These are phyloP conservation scores for Hassar affinis DNA, from an alignment of 2,113 vertebrate species.

Conservation along the genomic window DNA sequence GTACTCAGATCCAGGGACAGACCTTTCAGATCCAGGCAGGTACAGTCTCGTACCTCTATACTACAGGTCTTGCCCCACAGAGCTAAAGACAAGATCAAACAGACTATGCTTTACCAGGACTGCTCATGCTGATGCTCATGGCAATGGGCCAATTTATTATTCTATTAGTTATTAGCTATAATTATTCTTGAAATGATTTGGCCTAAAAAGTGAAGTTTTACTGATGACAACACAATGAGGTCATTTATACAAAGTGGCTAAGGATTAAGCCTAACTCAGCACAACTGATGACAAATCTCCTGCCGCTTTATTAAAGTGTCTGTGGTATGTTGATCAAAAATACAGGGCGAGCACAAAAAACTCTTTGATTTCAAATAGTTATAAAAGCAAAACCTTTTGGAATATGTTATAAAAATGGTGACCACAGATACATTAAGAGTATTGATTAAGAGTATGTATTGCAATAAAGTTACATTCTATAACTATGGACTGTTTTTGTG, in stretches of 20 bases:
- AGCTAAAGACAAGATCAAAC: constrained; percentile 32
- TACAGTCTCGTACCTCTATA: constrained; percentile 73
- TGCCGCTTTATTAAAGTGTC: background rate
- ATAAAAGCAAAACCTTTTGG: too few relatives aligned
- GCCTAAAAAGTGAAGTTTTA: background rate
- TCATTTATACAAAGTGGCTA: background rate
- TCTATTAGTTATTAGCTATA: background rate
- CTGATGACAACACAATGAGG: background rate
- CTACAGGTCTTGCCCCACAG: constrained; percentile 64
- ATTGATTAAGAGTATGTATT: too few relatives aligned
- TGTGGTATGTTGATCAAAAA: background rate
- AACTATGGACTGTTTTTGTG: too few relatives aligned
- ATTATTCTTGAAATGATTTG: background rate
- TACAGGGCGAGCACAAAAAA: too few relatives aligned
- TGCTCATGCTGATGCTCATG: background rate
- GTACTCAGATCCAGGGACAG: constrained; percentile 72
- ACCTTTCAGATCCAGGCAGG: constrained; percentile 79
- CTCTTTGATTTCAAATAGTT: too few relatives aligned
- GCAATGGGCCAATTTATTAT: background rate
- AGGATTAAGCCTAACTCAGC: background rate
- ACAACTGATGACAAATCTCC: background rate
- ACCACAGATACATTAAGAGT: too few relatives aligned
- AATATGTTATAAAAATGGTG: too few relatives aligned
- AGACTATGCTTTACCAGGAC: background rate
- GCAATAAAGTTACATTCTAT: too few relatives aligned